Evolutionary conservation across 2,888 invertebrate genomes (phyloP).

Genomic region (Drosophila siamana): DNA sequence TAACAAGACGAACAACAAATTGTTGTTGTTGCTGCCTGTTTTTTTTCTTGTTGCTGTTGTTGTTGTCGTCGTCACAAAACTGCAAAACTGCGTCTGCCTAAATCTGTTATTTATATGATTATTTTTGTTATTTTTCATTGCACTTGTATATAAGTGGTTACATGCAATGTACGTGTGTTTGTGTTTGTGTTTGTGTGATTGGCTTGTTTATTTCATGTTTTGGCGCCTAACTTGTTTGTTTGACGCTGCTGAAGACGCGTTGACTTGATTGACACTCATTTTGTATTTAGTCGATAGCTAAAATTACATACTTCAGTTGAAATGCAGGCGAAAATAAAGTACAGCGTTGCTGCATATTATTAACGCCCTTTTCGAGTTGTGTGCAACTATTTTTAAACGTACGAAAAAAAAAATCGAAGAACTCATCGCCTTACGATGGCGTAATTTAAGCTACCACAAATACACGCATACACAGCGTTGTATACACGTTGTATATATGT

Average conservation of each 20-base stretch:
- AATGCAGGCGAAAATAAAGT: not conserved
- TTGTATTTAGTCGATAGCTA: not conserved
- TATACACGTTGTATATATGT: constrained; percentile 1
- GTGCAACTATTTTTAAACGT: constrained; percentile 39
- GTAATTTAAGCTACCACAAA: constrained; percentile 49
- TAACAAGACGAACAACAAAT: constrained; percentile 49
- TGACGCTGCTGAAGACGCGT: constrained; percentile 51
- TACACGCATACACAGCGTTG: constrained; percentile 13
- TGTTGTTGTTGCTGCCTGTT: constrained; percentile 34
- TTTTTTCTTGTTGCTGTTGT: constrained; percentile 33
- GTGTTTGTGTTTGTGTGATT: constrained; percentile 54
- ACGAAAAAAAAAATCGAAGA: constrained; percentile 56
- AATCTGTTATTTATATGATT: constrained; percentile 29
- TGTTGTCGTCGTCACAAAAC: constrained; percentile 27
- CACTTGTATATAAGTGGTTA: constrained; percentile 23
- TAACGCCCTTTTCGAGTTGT: constrained; percentile 21
- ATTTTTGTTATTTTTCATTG: constrained; percentile 19
- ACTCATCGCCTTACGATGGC: constrained; percentile 56
- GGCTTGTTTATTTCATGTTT: constrained; percentile 78
- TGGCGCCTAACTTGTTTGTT: constrained; percentile 76
- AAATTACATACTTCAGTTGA: constrained; percentile 6
- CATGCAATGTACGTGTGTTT: not conserved
- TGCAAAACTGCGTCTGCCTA: constrained; percentile 39
- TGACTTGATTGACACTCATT: constrained; percentile 63
- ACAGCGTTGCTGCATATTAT: constrained; percentile 8